Conservation (phyloP, 2,797 vertebrate genomes). For the Enteromius treurensis region DNA sequence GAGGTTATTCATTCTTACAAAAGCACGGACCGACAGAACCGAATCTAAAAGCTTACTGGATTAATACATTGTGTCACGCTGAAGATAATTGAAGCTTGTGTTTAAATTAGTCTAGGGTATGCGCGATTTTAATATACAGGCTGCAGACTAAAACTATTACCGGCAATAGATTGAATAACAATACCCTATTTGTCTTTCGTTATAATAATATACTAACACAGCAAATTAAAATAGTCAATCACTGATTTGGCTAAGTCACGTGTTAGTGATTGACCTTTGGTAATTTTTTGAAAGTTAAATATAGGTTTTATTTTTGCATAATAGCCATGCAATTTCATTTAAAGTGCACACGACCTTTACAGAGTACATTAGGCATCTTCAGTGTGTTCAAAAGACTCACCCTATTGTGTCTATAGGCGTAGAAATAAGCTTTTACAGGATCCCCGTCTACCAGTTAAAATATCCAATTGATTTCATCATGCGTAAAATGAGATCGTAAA, state of each 20-base stretch:
- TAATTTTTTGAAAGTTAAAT: constrained; percentile 20
- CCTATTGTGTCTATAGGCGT: constrained; percentile 46
- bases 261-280: constrained; percentile 22
- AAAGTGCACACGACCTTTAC: constrained; percentile 34
- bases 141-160: neutral
- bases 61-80: constrained; percentile 29
- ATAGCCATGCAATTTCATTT: constrained; percentile 15
- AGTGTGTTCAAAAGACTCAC: constrained; percentile 25
- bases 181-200: neutral
- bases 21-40: constrained; percentile 30
- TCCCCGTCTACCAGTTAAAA: constrained; percentile 49
- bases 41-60: constrained; percentile 20
- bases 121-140: neutral
- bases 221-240: constrained; percentile 41
- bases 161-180: neutral
- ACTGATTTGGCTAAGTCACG: constrained; percentile 15
- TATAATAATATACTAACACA: constrained; percentile 25
- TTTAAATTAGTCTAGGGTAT: neutral
- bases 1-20: constrained; percentile 55
- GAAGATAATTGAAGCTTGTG: neutral
- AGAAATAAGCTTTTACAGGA: constrained; percentile 43
- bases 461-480: constrained; percentile 50
- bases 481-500: constrained; percentile 57
- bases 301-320: neutral
- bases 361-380: constrained; percentile 33